Conservation (phyloP, 2,797 vertebrate genomes). For the Rhabdomys pumilio region DNA sequence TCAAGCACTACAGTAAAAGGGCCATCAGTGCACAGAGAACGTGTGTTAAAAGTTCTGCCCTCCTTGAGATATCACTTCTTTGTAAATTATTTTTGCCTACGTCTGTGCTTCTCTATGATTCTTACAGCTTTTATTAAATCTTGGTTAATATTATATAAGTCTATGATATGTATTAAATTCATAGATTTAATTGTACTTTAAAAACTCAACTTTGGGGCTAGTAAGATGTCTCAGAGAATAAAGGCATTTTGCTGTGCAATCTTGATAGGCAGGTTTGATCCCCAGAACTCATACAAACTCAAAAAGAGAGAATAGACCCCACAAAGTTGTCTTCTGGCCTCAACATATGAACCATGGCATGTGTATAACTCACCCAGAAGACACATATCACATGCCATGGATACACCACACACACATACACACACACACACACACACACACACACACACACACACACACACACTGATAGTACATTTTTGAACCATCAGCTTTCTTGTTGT, state of each 20-base stretch:
- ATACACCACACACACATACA: no score
- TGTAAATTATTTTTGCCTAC: slow-evolving; percentile 31
- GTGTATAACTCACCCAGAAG: no score
- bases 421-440: no score
- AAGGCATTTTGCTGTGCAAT: not conserved
- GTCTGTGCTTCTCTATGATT: slow-evolving; percentile 5
- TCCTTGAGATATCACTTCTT: not conserved
- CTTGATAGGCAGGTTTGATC: not conserved
- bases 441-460: not conserved
- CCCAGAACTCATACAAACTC: not conserved
- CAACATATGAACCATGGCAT: no score
- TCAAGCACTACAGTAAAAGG: not conserved
- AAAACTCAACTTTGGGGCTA: not conserved
- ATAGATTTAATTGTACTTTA: slow-evolving; percentile 24
- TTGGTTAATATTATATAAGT: not conserved
- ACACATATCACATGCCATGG: no score
- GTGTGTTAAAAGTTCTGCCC: not conserved
- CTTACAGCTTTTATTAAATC: not conserved
- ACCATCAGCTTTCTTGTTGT: not conserved
- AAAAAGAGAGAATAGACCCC: not conserved
- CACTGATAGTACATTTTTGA: not conserved
- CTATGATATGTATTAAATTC: not conserved
- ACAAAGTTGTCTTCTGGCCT: no score
- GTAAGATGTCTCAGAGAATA: not conserved
- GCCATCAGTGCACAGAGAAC: not conserved